Evolutionary conservation across 37 sponge, comb jelly and placozoan genomes (phyloP), one percentile per base, ranked within the genome.

Genomic region (Oscarella lobularis): DNA sequence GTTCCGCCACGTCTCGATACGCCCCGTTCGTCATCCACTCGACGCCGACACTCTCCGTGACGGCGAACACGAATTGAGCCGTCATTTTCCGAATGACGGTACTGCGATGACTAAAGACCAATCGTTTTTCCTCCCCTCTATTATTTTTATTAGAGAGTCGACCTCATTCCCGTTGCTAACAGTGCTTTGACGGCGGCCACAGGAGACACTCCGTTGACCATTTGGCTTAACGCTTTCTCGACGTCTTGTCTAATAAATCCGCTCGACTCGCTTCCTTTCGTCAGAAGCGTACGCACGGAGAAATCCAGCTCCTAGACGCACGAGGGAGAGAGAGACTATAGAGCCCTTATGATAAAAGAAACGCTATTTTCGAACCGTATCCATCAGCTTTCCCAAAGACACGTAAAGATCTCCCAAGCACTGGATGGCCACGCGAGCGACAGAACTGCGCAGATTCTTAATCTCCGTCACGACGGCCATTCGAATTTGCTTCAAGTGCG

Each of bases 381-480:
- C 94, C 85, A 93, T 84, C 35, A 69, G 66, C 36, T 39, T 66
- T 1, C 81, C 81, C 37, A 90, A 67, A 34, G n/a, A 41, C 31
- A 72, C 39, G 39, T 88, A 93, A 68, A 93, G 41, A 54, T 87
- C 85, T 32, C 83, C 82, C 5, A 93, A 37, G 39, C 92, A 86
- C 33, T 73, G 81, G 79, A 89, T 84, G 6, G 94, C 94, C 41
- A 67, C 85, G n/a, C 85, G 75, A 30, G 91, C 75, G 32, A 93
- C 91, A 37, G 79, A 67, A n/a, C 90, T 88, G 0, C 94, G 84
- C 31, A 93, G 78, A 67, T 93, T 93, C 83, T 87, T 86, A 32
- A 93, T 89, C 90, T 90, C 91, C 72, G 75, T 74, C 60, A 80
- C 75, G 9, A 84, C 85, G 2, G 87, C 87, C 60, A 78, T 35